phyloP scores from a whole-genome alignment of 2,113 vertebrate genomes.

The Petaurus breviceps region DNA sequence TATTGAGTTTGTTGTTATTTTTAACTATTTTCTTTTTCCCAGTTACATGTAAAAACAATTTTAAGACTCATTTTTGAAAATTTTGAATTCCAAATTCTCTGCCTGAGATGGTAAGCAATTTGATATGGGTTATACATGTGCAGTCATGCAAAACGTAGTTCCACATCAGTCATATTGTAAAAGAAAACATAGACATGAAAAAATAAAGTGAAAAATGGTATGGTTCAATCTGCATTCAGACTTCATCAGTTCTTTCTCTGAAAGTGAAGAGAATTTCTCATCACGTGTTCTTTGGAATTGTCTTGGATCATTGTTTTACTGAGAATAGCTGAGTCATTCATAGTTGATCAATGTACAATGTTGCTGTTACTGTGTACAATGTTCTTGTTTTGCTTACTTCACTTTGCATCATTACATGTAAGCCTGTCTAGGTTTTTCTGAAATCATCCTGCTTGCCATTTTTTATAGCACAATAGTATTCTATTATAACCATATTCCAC shows the following conservation, averaged over 20 bases:
- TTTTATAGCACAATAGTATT: not conserved
- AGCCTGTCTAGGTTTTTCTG: no score
- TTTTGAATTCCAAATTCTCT: not conserved
- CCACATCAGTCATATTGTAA: no score
- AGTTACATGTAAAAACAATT: not conserved
- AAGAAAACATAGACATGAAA: no score
- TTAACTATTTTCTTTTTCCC: not conserved
- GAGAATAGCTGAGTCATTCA: not conserved
- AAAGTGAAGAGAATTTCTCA: not conserved
- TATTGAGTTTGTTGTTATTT: not conserved
- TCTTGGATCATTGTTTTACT: not conserved
- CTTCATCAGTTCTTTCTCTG: not conserved
- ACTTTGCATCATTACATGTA: no score
- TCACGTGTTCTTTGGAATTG: not conserved
- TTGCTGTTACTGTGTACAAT: no score
- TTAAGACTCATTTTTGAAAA: not conserved
- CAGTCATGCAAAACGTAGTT: not conserved
- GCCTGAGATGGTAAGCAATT: not conserved
- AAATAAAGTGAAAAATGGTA: not conserved
- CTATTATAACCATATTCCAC: not conserved
- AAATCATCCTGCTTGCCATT: no score
- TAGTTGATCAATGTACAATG: no score
- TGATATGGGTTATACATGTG: not conserved
- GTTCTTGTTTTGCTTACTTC: no score
- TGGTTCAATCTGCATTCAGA: not conserved